phyloP scores from a whole-genome alignment of 2,113 vertebrate genomes.

The Sterrhoptilus dennistouni region DNA sequence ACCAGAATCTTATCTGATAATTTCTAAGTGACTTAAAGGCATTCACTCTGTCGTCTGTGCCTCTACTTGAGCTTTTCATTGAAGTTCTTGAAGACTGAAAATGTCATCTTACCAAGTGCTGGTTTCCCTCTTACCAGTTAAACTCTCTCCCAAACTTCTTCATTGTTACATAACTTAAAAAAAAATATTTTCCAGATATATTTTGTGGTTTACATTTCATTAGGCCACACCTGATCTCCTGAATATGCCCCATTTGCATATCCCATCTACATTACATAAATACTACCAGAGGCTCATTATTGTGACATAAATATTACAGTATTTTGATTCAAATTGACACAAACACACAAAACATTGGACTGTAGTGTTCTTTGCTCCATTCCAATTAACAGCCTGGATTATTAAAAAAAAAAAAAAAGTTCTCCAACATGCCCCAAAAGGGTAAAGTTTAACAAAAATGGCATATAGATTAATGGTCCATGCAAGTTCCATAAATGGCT shows the following conservation, averaged over 20 bases:
- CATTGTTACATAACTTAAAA: conserved; percentile 36
- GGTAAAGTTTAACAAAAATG: neutral
- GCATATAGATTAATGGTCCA: neutral
- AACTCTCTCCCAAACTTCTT: conserved; percentile 35
- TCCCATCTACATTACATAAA: neutral
- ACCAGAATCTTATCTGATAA: neutral
- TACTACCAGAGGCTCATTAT: neutral
- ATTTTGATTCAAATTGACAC: neutral
- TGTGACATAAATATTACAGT: neutral
- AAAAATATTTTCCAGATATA: neutral
- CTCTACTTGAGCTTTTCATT: neutral
- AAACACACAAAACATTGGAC: neutral
- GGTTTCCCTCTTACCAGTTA: neutral
- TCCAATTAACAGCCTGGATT: neutral
- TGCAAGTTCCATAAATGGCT: neutral
- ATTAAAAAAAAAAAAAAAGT: neutral
- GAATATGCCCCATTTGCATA: neutral
- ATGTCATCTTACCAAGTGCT: neutral
- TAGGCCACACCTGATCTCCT: neutral
- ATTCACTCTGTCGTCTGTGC: conserved; percentile 9
- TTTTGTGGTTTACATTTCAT: neutral
- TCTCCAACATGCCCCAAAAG: neutral
- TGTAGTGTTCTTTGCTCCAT: neutral
- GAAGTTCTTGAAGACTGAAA: neutral
- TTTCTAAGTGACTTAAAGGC: conserved; percentile 7